phyloP scores from a whole-genome alignment of 2,888 invertebrate genomes.

The Brachyptera putata region DNA sequence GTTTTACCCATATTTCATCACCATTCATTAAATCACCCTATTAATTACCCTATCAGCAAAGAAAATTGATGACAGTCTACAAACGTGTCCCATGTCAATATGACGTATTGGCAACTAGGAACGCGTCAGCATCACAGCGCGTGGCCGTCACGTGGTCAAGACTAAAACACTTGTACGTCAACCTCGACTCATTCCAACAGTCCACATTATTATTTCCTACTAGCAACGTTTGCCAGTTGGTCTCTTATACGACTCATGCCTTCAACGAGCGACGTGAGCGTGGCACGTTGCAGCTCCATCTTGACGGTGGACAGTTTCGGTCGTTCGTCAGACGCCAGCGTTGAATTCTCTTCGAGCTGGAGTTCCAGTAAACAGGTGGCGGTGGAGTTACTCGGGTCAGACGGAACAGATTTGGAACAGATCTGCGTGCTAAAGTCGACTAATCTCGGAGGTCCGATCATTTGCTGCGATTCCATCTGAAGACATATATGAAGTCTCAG shows the following conservation, averaged over 20 bases:
- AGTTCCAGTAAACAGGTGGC: constrained; percentile 25
- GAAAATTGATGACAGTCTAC: too few species aligned
- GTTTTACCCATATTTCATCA: too few species aligned
- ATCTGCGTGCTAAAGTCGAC: constrained; percentile 30
- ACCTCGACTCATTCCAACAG: too few species aligned
- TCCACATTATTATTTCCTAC: too few species aligned
- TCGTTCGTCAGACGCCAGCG: constrained; percentile 1
- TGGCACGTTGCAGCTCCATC: constrained; percentile 22
- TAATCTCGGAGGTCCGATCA: constrained; percentile 27
- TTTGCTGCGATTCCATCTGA: constrained; percentile 4
- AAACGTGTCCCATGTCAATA: too few species aligned
- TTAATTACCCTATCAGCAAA: too few species aligned
- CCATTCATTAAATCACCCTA: too few species aligned
- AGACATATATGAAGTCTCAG: too few species aligned
- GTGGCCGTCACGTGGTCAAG: too few species aligned
- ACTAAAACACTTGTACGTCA: too few species aligned
- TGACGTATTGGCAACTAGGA: too few species aligned
- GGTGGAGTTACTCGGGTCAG: constrained; percentile 28
- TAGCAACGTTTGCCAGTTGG: constrained; percentile 28
- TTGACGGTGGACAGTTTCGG: constrained; percentile 15
- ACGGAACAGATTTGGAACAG: constrained; percentile 26
- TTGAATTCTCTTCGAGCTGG: constrained; percentile 23
- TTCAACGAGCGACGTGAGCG: constrained; percentile 25
- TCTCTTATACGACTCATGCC: constrained; percentile 28
- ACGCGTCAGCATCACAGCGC: too few species aligned